phyloP scores from a whole-genome alignment of 2,797 vertebrate species.

The Myotis findleyi region DNA sequence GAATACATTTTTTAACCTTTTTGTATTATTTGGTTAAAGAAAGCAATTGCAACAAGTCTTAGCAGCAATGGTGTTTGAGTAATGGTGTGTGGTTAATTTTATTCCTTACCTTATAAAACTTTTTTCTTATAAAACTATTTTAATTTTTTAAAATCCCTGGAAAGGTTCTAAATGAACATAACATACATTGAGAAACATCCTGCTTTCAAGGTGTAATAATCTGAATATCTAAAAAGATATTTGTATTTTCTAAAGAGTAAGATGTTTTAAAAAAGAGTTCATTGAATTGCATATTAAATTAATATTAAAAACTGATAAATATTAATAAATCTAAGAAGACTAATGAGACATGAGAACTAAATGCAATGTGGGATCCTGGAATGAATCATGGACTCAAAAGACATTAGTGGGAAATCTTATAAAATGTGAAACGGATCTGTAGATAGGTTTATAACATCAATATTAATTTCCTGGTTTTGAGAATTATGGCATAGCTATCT shows the following conservation, averaged over 20 bases:
- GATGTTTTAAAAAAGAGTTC: conserved; percentile 9
- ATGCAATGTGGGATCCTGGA: not conserved
- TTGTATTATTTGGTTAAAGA: not conserved
- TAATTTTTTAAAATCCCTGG: not conserved
- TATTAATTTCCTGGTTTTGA: conserved; percentile 4
- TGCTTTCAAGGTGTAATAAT: not conserved
- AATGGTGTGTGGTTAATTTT: conserved; percentile 1
- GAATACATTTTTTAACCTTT: not conserved
- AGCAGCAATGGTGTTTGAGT: not conserved
- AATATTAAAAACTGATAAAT: conserved; percentile 16
- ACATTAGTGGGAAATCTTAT: not conserved
- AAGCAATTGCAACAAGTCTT: not conserved
- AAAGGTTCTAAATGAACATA: conserved; percentile 34
- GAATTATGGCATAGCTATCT: not conserved
- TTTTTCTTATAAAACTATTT: not conserved
- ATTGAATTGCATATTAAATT: not conserved
- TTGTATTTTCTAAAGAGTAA: not conserved
- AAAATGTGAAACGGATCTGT: not conserved
- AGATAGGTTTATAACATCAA: not conserved
- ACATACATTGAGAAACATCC: not conserved
- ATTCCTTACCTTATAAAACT: not conserved
- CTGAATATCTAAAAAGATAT: not conserved
- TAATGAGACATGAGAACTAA: not conserved
- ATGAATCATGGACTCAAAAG: not conserved
- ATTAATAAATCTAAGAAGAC: not conserved